phyloP scores from a whole-genome alignment of 2,113 vertebrate genomes.

The Empidonax traillii region DNA sequence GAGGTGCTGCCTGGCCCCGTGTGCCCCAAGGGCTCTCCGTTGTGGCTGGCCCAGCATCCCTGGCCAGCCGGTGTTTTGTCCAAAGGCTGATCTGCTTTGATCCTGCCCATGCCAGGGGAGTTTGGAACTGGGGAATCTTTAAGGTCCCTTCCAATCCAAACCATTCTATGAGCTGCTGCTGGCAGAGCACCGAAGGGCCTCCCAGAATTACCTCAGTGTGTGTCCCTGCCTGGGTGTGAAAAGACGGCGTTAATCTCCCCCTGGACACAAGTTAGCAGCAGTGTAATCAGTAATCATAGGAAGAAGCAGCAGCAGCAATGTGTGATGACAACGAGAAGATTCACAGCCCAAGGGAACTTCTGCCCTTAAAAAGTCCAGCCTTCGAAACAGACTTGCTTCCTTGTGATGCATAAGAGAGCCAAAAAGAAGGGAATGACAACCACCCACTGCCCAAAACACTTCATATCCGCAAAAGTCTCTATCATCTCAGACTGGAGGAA shows the following conservation, averaged over 20 bases:
- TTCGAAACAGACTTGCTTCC: not conserved
- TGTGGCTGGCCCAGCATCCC: no score
- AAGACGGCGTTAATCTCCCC: not conserved
- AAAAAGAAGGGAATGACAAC: not conserved
- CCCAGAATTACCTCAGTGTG: accelerated
- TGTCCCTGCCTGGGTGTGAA: not conserved
- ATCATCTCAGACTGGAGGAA: not conserved
- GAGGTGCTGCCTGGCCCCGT: accelerated
- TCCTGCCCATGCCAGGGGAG: not conserved
- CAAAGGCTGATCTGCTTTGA: not conserved
- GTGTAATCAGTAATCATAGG: not conserved
- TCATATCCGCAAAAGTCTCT: not conserved
- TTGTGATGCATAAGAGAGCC: not conserved
- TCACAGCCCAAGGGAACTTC: not conserved
- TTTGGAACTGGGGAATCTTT: not conserved
- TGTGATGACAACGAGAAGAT: not conserved
- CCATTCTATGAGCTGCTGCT: not conserved
- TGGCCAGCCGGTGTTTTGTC: not conserved
- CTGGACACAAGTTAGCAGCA: not conserved
- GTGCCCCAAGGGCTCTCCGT: not conserved
- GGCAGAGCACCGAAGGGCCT: no score
- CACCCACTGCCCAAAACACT: not conserved
- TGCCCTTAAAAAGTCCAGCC: not conserved
- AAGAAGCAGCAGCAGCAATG: not conserved
- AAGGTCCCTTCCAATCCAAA: not conserved